These are phyloP conservation scores for Eilema depressum DNA, from an alignment of 2,888 invertebrate species.

Conservation along the genomic window DNA sequence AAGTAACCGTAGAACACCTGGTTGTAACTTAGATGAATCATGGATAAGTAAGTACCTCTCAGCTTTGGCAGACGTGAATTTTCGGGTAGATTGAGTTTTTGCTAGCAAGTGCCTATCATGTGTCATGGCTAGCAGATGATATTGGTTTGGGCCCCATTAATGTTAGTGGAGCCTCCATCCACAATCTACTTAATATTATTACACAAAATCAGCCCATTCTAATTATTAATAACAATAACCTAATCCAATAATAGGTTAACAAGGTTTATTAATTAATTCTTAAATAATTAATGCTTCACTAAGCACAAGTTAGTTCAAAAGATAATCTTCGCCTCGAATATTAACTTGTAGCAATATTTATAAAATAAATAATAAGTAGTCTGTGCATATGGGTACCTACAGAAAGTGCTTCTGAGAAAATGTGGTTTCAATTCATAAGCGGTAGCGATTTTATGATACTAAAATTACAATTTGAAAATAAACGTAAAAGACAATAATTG, in stretches of 20 bases:
- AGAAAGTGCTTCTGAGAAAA: conserved; percentile 43
- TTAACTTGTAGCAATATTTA: conserved; percentile 26
- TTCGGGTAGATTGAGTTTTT: too few relatives aligned
- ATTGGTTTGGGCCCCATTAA: too few relatives aligned
- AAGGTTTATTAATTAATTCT: not conserved
- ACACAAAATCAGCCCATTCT: not conserved
- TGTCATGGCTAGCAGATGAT: too few relatives aligned
- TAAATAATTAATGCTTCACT: not conserved
- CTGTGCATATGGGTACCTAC: conserved; percentile 45
- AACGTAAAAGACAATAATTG: too few relatives aligned
- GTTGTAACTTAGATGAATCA: too few relatives aligned
- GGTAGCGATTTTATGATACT: conserved; percentile 28
- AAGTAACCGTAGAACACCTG: too few relatives aligned
- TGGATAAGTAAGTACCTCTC: too few relatives aligned
- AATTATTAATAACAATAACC: conserved; percentile 4
- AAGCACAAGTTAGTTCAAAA: conserved; percentile 11
- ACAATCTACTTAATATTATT: too few relatives aligned
- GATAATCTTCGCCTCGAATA: conserved; percentile 35
- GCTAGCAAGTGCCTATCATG: too few relatives aligned
- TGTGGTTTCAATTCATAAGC: conserved; percentile 26
- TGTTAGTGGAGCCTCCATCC: too few relatives aligned
- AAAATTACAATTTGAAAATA: too few relatives aligned
- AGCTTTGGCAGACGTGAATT: too few relatives aligned
- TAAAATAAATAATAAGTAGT: conserved; percentile 35
- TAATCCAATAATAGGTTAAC: not conserved